Conservation (phyloP, 2,113 vertebrate species). For the Plecturocebus donacophilus region DNA sequence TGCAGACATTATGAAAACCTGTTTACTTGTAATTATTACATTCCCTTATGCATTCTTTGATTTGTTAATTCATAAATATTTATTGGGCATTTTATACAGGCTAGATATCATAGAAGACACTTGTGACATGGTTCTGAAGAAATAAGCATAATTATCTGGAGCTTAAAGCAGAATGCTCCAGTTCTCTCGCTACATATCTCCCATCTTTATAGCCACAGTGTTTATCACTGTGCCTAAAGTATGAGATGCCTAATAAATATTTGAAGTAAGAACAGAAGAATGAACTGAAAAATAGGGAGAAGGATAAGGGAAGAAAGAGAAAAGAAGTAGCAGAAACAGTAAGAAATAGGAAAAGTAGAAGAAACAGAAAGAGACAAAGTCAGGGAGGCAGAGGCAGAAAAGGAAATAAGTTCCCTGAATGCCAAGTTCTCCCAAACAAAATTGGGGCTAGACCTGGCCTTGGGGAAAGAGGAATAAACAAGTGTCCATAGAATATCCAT, state of each 20-base stretch:
- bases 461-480: not conserved
- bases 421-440: not conserved
- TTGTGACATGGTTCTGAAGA: not conserved
- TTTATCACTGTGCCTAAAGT: not conserved
- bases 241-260: not conserved
- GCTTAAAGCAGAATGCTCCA: not conserved
- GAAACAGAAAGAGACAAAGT: not conserved
- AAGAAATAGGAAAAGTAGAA: not conserved
- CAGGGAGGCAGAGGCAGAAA: not conserved
- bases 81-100: not conserved
- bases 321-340: fast-evolving
- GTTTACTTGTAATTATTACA: not conserved
- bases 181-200: not conserved
- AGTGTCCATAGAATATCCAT: not conserved
- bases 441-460: not conserved
- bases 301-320: not conserved
- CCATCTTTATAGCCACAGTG: not conserved
- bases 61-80: slow-evolving; percentile 9
- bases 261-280: not conserved
- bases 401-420: not conserved
- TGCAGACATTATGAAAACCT: not conserved
- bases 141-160: not conserved
- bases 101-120: not conserved
- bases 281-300: not conserved
- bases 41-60: not conserved